Conservation (phyloP, 37 sponge, comb jelly and placozoan species). For the Chondrosia reniformis region DNA sequence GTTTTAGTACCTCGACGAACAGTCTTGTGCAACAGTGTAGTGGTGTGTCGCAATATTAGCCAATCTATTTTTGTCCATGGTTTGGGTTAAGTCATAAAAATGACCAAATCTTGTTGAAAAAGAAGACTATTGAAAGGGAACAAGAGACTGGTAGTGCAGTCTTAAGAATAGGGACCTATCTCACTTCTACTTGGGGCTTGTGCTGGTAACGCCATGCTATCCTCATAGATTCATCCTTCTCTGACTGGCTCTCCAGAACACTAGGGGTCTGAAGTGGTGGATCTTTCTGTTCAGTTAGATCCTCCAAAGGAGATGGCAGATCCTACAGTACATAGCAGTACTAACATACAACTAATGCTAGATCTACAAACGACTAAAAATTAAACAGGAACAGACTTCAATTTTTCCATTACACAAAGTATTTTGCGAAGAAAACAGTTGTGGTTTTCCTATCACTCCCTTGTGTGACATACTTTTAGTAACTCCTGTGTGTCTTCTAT, state of each 20-base stretch:
- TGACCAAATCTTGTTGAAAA: constrained; percentile 63
- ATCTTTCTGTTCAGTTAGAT: too few relatives aligned
- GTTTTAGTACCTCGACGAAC: too few relatives aligned
- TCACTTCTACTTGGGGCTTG: constrained; percentile 55
- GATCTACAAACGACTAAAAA: too few relatives aligned
- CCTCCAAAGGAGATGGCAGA: constrained; percentile 47
- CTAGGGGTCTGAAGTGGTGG: too few relatives aligned
- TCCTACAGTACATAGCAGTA: constrained; percentile 19
- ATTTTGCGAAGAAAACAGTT: too few relatives aligned
- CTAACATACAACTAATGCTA: too few relatives aligned
- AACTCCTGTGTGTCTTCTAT: constrained; percentile 29
- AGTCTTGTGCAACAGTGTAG: too few relatives aligned
- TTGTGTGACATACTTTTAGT: constrained; percentile 46
- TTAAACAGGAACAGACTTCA: too few relatives aligned
- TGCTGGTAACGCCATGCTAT: constrained; percentile 84
- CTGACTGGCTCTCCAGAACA: not conserved
- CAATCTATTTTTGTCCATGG: constrained; percentile 33
- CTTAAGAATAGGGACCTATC: not conserved
- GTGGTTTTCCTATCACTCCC: too few relatives aligned
- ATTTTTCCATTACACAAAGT: too few relatives aligned
- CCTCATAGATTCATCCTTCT: constrained; percentile 35
- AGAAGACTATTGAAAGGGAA: constrained; percentile 27
- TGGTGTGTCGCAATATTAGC: not conserved
- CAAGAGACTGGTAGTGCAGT: not conserved
- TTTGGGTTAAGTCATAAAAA: constrained; percentile 48